A percentile compares a stretch with the other conserved stretches of the same genome.
These are phyloP conservation scores for Petrophora chlorosata DNA, from an alignment of 2,888 invertebrate genomes.

Conservation along the genomic window DNA sequence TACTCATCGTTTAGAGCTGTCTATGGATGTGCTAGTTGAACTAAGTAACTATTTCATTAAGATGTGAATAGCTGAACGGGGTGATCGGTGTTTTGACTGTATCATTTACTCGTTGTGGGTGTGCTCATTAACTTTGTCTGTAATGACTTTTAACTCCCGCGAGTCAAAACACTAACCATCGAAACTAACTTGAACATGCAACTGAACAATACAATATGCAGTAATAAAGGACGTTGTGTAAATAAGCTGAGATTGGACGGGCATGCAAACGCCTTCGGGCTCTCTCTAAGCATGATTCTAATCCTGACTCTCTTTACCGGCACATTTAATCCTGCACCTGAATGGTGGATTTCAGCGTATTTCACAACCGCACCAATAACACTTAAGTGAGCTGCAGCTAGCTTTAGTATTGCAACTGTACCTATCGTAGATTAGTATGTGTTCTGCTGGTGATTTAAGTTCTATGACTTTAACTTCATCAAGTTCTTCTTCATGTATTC, in stretches of 20 bases:
- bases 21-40: conserved; percentile 51
- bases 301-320: conserved; percentile 39
- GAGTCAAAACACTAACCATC: conserved; percentile 50
- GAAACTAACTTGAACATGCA: conserved; percentile 37
- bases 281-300: conserved; percentile 58
- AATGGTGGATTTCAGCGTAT: conserved; percentile 73
- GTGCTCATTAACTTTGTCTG: conserved; percentile 22
- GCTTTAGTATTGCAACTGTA: conserved; percentile 61
- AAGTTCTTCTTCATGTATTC: background rate
- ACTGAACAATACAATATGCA: conserved; percentile 29
- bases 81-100: conserved; percentile 54
- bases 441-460: conserved; percentile 30
- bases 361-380: conserved; percentile 71
- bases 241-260: conserved; percentile 75
- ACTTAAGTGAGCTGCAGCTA: conserved; percentile 55
- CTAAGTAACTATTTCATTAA: conserved; percentile 41
- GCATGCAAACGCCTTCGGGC: conserved; percentile 39
- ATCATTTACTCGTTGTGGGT: conserved; percentile 19
- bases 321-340: conserved; percentile 52
- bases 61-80: conserved; percentile 31
- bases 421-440: conserved; percentile 51
- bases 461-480: conserved; percentile 5
- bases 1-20: conserved; percentile 55
- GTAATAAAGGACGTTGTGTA: conserved; percentile 58
- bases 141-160: conserved; percentile 17